phyloP scores from a whole-genome alignment of 2,888 invertebrate species.

The Adineta ricciae region DNA sequence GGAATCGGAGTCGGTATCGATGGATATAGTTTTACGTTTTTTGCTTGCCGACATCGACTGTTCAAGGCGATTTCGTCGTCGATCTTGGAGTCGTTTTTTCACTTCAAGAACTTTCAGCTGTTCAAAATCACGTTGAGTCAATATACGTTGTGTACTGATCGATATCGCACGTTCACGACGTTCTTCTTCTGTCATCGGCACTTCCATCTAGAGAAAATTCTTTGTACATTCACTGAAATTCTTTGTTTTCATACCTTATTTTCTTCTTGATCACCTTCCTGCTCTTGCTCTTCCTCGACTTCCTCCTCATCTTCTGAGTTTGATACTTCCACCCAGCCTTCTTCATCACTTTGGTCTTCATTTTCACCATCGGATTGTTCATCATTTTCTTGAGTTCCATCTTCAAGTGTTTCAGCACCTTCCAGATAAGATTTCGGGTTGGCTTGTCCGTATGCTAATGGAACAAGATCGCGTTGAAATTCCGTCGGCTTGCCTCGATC shows the following conservation, averaged over 20 bases:
- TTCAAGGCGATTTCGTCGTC: not conserved
- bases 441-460: constrained; percentile 71
- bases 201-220: constrained; percentile 10
- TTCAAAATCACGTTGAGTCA: constrained; percentile 86
- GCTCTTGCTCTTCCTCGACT: constrained; percentile 36
- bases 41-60: not conserved
- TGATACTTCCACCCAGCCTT: constrained; percentile 46
- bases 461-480: constrained; percentile 55
- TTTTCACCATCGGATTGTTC: constrained; percentile 35
- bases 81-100: constrained; percentile 38
- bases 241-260: not conserved
- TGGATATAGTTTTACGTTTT: constrained; percentile 27
- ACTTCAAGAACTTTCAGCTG: constrained; percentile 59
- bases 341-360: constrained; percentile 43
- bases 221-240: no score
- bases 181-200: constrained; percentile 38
- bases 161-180: constrained; percentile 40
- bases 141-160: constrained; percentile 60
- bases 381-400: constrained; percentile 52
- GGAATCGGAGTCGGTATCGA: constrained; percentile 30
- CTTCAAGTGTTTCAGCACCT: constrained; percentile 75
- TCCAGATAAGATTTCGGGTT: constrained; percentile 70
- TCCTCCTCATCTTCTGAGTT: constrained; percentile 47
- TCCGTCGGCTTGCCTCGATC: constrained; percentile 55
- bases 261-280: not conserved